A percentile compares a stretch with the other conserved stretches of the same genome.
Conservation (phyloP, 1,140 invertebrate genomes). For the Ridgeia piscesae region DNA sequence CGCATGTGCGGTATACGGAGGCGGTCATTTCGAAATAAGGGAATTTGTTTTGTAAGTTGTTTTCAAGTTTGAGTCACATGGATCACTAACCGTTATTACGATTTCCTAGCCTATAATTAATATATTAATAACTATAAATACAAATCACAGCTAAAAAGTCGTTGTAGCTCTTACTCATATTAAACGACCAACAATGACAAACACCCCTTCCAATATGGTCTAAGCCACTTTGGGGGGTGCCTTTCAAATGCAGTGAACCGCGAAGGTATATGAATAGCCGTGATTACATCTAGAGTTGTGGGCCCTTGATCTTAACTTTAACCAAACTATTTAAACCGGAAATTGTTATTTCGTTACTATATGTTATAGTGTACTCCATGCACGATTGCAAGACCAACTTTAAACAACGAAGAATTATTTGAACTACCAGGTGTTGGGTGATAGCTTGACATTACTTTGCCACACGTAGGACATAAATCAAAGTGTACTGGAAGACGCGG, state of each 20-base stretch:
- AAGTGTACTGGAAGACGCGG: not conserved
- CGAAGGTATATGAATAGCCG: not conserved
- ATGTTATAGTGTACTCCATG: not conserved
- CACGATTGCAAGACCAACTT: not conserved
- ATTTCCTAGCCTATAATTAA: not conserved
- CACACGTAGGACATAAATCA: not conserved
- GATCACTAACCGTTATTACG: not conserved
- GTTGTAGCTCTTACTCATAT: not conserved
- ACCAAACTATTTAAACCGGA: not conserved
- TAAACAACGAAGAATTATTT: not conserved
- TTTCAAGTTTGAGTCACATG: not conserved
- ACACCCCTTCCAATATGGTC: not conserved
- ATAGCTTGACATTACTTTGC: not conserved
- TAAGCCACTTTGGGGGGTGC: not conserved
- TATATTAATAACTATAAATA: not conserved
- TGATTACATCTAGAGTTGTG: not conserved
- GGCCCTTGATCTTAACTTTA: not conserved
- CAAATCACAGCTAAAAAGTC: not conserved
- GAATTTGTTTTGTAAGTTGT: not conserved
- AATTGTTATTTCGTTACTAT: not conserved
- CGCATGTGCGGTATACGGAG: not conserved
- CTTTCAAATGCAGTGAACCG: not conserved
- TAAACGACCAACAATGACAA: not conserved
- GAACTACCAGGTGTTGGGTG: not conserved
- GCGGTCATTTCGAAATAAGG: not conserved